Conservation (phyloP, 2,888 invertebrate species). For the Drosophila testacea region DNA sequence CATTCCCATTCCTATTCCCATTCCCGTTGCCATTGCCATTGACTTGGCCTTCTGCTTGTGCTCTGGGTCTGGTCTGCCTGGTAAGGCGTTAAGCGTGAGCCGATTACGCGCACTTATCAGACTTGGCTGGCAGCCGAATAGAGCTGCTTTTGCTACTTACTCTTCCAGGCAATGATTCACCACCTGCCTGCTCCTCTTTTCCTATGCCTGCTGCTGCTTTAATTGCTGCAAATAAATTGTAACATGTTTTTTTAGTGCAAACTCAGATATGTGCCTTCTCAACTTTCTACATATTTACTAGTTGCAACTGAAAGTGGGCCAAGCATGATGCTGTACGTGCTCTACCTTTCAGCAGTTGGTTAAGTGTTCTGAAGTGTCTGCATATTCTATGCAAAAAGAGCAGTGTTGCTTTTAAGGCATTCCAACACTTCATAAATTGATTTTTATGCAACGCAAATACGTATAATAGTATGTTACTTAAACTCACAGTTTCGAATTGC, state of each 20-base stretch:
- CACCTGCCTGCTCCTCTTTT: background rate
- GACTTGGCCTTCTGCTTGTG: slow-evolving; percentile 10
- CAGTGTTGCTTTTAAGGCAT: slow-evolving; percentile 9
- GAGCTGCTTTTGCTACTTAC: slow-evolving; percentile 47
- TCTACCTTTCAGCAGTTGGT: slow-evolving; percentile 8
- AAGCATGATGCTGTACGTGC: slow-evolving; percentile 17
- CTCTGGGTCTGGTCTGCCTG: slow-evolving; percentile 10
- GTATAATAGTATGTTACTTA: background rate
- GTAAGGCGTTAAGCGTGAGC: slow-evolving; percentile 75
- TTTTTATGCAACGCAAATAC: background rate
- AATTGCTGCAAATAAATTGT: slow-evolving; percentile 71
- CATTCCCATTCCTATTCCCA: slow-evolving; percentile 9
- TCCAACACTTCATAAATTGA: slow-evolving; percentile 7
- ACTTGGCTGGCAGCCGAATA: slow-evolving; percentile 39
- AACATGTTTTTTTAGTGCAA: slow-evolving; percentile 28
- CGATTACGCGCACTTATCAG: slow-evolving; percentile 76
- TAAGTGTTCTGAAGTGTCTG: slow-evolving; percentile 23
- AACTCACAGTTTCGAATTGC: background rate
- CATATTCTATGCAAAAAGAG: slow-evolving; percentile 3
- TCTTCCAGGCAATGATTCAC: slow-evolving; percentile 18
- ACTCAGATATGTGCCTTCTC: slow-evolving; percentile 5
- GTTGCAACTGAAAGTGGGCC: slow-evolving; percentile 38
- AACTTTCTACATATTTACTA: slow-evolving; percentile 17
- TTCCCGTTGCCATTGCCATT: background rate
- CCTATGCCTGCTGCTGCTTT: slow-evolving; percentile 46